A percentile compares a stretch with the other conserved stretches of the same genome.
These are phyloP conservation scores for Hyposoter dolosus DNA, from an alignment of 2,888 invertebrate genomes.

Conservation along the genomic window DNA sequence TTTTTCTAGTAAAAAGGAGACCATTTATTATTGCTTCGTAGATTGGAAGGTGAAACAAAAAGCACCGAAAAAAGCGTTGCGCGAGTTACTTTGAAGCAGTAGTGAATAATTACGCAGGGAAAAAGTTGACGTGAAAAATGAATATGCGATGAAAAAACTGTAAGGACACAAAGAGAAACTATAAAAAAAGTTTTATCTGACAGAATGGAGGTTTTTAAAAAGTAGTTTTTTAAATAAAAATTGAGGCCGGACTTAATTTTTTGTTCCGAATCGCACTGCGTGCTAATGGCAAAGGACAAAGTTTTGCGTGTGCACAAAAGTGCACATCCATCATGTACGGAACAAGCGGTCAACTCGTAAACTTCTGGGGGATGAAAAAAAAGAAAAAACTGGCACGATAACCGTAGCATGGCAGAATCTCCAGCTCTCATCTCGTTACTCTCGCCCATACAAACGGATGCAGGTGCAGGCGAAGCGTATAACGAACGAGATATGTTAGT, in stretches of 20 bases:
- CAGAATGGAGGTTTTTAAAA: background rate
- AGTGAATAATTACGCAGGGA: background rate
- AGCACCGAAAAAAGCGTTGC: background rate
- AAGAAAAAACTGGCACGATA: background rate
- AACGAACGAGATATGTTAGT: slow-evolving; percentile 57
- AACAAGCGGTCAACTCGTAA: slow-evolving; percentile 14
- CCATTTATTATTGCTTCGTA: background rate
- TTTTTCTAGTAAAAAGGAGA: background rate
- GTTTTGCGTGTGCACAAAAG: background rate
- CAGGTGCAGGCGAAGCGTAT: slow-evolving; percentile 54
- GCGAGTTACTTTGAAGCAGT: background rate
- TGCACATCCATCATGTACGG: slow-evolving; percentile 10
- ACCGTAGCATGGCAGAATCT: slow-evolving; percentile 2
- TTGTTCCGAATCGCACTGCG: background rate
- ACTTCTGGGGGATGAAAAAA: slow-evolving; percentile 7
- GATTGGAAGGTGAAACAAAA: background rate
- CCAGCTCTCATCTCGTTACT: slow-evolving; percentile 49
- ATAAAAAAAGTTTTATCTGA: background rate
- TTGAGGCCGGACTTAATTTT: background rate
- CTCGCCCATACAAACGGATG: slow-evolving; percentile 48
- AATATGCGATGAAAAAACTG: background rate
- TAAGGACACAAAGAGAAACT: background rate
- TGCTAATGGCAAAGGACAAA: slow-evolving; percentile 26
- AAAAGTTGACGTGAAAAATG: background rate
- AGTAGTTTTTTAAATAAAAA: background rate